These are phyloP conservation scores for Nymphalis urticae DNA, from an alignment of 2,888 invertebrate species.

Conservation along the genomic window DNA sequence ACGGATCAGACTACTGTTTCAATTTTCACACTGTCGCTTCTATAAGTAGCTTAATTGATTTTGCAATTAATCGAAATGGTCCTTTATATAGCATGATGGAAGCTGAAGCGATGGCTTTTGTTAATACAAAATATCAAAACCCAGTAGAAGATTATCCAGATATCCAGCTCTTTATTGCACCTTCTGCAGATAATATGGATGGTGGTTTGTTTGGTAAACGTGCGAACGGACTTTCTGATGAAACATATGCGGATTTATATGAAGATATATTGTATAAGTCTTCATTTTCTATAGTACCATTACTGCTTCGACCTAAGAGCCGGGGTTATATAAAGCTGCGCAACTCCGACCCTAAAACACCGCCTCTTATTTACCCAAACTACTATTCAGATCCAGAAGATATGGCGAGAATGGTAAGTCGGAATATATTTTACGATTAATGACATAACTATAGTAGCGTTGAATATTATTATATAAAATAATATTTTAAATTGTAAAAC, in stretches of 20 bases:
- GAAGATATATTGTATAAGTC: constrained; percentile 87
- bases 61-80: constrained; percentile 82
- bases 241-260: constrained; percentile 85
- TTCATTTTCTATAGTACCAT: constrained; percentile 85
- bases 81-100: constrained; percentile 88
- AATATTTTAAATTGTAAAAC: too few species aligned
- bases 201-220: constrained; percentile 88
- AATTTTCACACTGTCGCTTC: constrained; percentile 85
- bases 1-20: constrained; percentile 84
- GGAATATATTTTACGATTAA: not conserved
- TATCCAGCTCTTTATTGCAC: constrained; percentile 88
- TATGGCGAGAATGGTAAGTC: constrained; percentile 84
- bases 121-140: constrained; percentile 87
- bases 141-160: constrained; percentile 87
- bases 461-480: too few species aligned
- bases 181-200: constrained; percentile 89
- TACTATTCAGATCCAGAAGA: constrained; percentile 89
- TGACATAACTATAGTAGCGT: too few species aligned
- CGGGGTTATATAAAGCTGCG: constrained; percentile 85
- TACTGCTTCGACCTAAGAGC: constrained; percentile 88
- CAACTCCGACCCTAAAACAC: constrained; percentile 85
- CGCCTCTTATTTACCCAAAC: constrained; percentile 93
- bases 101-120: constrained; percentile 89
- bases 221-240: constrained; percentile 84
- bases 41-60: constrained; percentile 83